Evolutionary conservation across 2,797 vertebrate species (phyloP), one percentile per base, ranked within the genome.

Genomic region (Eurystomus glaucurus): DNA sequence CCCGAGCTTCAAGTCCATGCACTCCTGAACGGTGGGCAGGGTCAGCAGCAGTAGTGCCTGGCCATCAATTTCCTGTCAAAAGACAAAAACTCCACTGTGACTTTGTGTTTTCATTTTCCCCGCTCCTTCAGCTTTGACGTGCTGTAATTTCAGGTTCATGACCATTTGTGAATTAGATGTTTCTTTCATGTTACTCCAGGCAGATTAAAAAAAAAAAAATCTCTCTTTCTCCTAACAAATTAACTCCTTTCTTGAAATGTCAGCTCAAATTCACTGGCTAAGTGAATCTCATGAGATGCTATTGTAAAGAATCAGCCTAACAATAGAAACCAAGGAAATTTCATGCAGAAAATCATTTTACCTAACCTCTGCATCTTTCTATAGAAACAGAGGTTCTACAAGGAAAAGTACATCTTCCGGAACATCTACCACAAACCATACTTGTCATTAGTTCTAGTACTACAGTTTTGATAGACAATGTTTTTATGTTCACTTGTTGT

Each of bases 1-100:
- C 85, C 99, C 99, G 93, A 99, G 98, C 98, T 99, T 99, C 97
- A 99, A 99, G 98, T 99, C 99, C 99, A 99, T 99, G 95, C 99
- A 99, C 98, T 99, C 99, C 98, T 99, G 99, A 90, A 99, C 99
- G 2, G 99, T 99, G 16, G 99, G 99, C 80, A 99, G 99, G 81
- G 99, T 99, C 85, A 99, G 99, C 95, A 99, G 98, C 88, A 99
- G 98, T 90, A 99, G 98, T 9, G 99, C 99, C 96, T 99, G 99
- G 80, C 99, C 99, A 22, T 99, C 99, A 14, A 99, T 99, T 97
- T 99, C 99, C 99, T 99, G 95, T 93, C 52, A 94, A 84, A 45
- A 94, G 84, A 98, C 60, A 98, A 94, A 98, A 95, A 64, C 75
- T 74, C 75, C 45, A 83, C 1, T 69, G 58, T 92, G 79, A 92